A percentile compares a stretch with the other conserved stretches of the same genome.
These are phyloP conservation scores for Acomys russatus DNA, from an alignment of 2,797 vertebrate species.

Conservation along the genomic window DNA sequence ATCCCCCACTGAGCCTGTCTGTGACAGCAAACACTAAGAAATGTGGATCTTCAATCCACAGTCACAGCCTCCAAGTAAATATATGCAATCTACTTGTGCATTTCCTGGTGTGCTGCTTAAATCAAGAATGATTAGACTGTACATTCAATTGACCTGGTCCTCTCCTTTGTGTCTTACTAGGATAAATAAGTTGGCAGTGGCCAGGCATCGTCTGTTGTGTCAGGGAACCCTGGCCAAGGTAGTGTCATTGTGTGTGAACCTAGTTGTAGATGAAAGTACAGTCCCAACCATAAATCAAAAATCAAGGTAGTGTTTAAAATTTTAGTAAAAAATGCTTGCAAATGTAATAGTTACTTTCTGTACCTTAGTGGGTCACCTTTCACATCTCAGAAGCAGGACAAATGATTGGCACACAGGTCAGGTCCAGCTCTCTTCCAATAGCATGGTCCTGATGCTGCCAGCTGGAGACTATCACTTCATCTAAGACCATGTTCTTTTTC, in stretches of 20 bases:
- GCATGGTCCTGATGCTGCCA: not conserved
- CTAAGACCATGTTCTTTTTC: not conserved
- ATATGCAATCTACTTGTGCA: not conserved
- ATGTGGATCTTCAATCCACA: not conserved
- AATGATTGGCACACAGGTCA: rapidly evolving
- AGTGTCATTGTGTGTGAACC: not conserved
- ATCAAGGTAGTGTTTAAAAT: not conserved
- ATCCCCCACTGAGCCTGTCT: no score
- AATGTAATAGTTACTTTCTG: not conserved
- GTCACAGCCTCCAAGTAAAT: not conserved
- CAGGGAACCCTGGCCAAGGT: rapidly evolving
- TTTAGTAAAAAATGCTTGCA: not conserved
- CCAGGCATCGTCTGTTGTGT: no score
- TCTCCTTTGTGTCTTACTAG: no score
- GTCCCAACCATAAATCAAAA: not conserved
- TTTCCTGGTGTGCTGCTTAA: not conserved
- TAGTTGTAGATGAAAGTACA: not conserved
- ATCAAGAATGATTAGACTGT: no score
- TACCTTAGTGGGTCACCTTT: not conserved
- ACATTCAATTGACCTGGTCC: not conserved
- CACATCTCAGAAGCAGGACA: not conserved
- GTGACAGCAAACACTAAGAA: not conserved
- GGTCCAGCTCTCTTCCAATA: not conserved
- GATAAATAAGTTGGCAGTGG: not conserved
- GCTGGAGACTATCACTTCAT: not conserved